Evolutionary conservation across 2,888 invertebrate species (phyloP).

Genomic region (Latrodectus hesperus): DNA sequence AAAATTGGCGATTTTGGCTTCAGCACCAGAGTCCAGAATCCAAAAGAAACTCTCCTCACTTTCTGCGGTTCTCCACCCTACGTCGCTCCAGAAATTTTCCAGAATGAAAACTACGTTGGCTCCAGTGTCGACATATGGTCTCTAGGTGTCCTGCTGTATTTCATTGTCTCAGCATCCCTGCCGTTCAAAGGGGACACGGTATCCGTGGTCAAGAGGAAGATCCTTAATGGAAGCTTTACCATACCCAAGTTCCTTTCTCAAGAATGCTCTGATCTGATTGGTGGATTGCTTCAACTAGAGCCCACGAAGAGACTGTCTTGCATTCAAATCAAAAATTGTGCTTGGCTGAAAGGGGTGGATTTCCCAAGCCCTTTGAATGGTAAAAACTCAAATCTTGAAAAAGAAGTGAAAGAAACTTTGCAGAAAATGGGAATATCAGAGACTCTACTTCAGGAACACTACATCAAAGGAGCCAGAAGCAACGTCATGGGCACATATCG

Average conservation of each 20-base stretch:
- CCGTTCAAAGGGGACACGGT: constrained; percentile 86
- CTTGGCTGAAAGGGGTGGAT: constrained; percentile 52
- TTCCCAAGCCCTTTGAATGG: constrained; percentile 40
- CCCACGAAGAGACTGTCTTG: constrained; percentile 44
- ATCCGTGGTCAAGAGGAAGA: constrained; percentile 81
- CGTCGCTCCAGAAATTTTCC: constrained; percentile 85
- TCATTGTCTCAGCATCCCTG: constrained; percentile 85
- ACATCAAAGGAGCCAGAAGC: constrained; percentile 64
- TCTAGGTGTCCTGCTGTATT: constrained; percentile 83
- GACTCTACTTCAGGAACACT: constrained; percentile 51
- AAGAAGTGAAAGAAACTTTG: constrained; percentile 41
- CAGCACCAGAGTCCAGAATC: constrained; percentile 79
- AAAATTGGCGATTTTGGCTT: constrained; percentile 86
- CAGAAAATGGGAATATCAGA: constrained; percentile 66
- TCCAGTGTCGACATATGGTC: constrained; percentile 84
- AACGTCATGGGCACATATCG: constrained; percentile 66
- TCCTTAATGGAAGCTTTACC: constrained; percentile 80
- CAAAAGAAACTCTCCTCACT: constrained; percentile 81
- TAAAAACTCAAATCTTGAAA: constrained; percentile 39
- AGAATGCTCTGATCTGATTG: constrained; percentile 64
- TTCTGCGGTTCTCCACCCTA: constrained; percentile 88
- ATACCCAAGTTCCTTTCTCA: constrained; percentile 76
- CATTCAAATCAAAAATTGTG: constrained; percentile 40
- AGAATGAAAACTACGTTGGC: constrained; percentile 80
- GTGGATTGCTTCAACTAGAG: constrained; percentile 63